Evolutionary conservation across 2,888 invertebrate species (phyloP).

Genomic region (Danaus chrysippus): DNA sequence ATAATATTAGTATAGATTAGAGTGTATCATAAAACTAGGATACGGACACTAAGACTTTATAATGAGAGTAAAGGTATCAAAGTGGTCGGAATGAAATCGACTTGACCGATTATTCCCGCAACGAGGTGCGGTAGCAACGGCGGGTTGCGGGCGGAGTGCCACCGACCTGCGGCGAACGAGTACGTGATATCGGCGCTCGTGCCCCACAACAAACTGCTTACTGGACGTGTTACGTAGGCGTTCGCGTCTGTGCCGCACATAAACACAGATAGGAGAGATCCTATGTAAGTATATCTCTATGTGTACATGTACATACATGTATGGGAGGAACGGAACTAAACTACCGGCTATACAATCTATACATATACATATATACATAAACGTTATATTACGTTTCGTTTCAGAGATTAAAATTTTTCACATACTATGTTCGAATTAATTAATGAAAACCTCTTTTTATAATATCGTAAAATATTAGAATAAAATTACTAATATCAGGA

Average conservation of each 20-base stretch:
- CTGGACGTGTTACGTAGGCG: slow-evolving; percentile 77
- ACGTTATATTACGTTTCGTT: not conserved
- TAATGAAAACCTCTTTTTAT: not conserved
- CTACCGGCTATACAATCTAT: slow-evolving; percentile 43
- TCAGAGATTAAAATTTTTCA: not conserved
- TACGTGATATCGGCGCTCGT: slow-evolving; percentile 75
- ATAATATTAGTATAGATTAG: no score
- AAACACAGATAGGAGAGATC: slow-evolving; percentile 48
- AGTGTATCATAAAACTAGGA: slow-evolving; percentile 9
- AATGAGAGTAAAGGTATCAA: slow-evolving; percentile 23
- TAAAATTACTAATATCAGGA: no score
- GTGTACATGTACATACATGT: slow-evolving; percentile 27
- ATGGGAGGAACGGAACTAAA: slow-evolving; percentile 33
- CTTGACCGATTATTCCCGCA: slow-evolving; percentile 74
- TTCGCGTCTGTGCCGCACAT: slow-evolving; percentile 70
- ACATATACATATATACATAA: slow-evolving; percentile 38
- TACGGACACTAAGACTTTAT: slow-evolving; percentile 16
- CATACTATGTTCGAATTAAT: not conserved
- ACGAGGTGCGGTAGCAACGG: slow-evolving; percentile 63
- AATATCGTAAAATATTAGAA: no score
- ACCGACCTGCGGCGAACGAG: slow-evolving; percentile 67
- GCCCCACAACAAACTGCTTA: slow-evolving; percentile 78
- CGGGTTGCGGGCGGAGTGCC: slow-evolving; percentile 61
- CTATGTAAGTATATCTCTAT: slow-evolving; percentile 31
- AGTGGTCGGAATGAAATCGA: slow-evolving; percentile 47